Base-by-base conservation (phyloP, 2,113 vertebrate genomes). In the Paradisaea rubra region DNA sequence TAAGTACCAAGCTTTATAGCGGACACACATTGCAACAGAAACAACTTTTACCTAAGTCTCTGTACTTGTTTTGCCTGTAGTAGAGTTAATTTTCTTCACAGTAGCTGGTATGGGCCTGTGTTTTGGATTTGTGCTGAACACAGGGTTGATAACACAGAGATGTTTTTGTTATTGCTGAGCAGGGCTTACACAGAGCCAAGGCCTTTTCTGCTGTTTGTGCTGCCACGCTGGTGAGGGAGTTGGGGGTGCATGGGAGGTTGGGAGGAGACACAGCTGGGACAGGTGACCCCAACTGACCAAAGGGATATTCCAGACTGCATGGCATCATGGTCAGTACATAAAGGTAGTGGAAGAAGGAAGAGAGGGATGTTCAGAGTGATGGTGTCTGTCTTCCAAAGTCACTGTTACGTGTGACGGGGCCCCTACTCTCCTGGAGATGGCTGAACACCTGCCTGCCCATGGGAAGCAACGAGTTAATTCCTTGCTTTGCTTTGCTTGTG, bases 141-240 rank as follows among this genome's bases (percentile, higher is more conserved):
- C 14, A 68, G 9, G 7, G 9, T 6, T 54, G n/a, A 11, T 12
- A 74, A 25, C 0, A n/a, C 14, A 53, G 39, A 33, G 27, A 31
- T 18, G 7, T 16, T n/a, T 69, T 35, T 41, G 30, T 47, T 53
- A 6, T 19, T 61, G 20, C 14, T 61, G n/a, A 82, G 39, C n/a
- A 27, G 30, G 22, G 24, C 41, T 68, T 18, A 15, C 28, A 53
- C 9, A 47, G 33, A 73, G 23, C 14, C 37, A 33, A 81, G 13
- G 54, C 21, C 4, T 57, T 35, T 68, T 6, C 39, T 7, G 17
- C 25, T 41, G 9, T 15, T 12, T 0, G 0, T 47, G 3, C 13
- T 35, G 11, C 20, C 30, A 61, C 1, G 0, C 8, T n/a, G 39
- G 24, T 0, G 2, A 35, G 4, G 24, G 2, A 30, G 4, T 2